Evolutionary conservation across 2,888 invertebrate genomes (phyloP), one percentile per base, ranked within the genome.

Genomic region (Syrista parreyssii): DNA sequence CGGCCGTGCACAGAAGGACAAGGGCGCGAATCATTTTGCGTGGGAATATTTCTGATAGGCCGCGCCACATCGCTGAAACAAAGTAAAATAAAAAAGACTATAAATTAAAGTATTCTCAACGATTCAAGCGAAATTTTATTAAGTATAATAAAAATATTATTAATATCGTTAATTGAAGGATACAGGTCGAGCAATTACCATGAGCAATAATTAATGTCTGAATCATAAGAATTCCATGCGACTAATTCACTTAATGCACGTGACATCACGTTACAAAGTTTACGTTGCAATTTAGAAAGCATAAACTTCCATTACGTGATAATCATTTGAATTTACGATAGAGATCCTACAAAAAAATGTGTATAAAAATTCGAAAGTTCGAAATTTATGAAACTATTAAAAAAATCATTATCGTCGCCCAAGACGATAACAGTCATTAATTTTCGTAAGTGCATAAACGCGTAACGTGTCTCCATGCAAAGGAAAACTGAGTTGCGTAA

Each of bases 1-100:
- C 84, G 86, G 85, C 88, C 88, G 90, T 88, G 88, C 89, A 91
- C 84, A 91, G 88, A 85, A 91, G 86, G 86, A 90, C 88, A 87
- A 90, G 87, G 88, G 88, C 87, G 89, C 91, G 91, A 91, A 88
- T 89, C 91, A 91, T 91, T 90, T 90, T 91, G 90, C 86, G 86
- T 85, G 86, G 86, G 89, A 86, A 86, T 88, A 88, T 89, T 90
- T 88, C 90, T 87, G 89, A 86, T 89, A 86, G 90, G 87, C 88
- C 88, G 89, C 91, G 89, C 90, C 91, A 89, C 91, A 90, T 91
- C 88, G 88, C 91, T 91, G 87, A 80, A 88, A 90, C 82, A 87
- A 69, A 85, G 79, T 82, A 78, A 77, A 76, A 73, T 74, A 78
- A 79, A 76, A 76, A 77, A 75, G 36, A 74, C 1, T 23, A 55